Evolutionary conservation across 2,113 vertebrate species (phyloP), one percentile per base, ranked within the genome.

Genomic region (Sinocyclocheilus anshuiensis): DNA sequence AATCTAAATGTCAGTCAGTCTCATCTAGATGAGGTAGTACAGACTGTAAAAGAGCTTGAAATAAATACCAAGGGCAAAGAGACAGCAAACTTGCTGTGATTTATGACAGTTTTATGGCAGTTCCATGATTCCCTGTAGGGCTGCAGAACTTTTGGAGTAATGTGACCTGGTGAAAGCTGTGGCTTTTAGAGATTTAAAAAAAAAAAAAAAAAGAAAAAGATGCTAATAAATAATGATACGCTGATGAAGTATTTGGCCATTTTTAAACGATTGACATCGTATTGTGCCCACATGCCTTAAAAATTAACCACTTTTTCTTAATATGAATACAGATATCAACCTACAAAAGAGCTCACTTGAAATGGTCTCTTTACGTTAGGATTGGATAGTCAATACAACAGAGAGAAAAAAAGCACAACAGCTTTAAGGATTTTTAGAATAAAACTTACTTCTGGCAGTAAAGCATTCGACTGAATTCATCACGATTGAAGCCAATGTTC

Each of bases 61-160:
- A 77, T 77, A 33, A 77, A 77, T 77, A 53, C 24, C n/a, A 77
- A 55, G 76, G 45, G 3, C 75, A 77, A 48, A 77, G 13, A 76
- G 42, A 48, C 22, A 22, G 18, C 11, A 77, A 50, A 26, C 12
- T 50, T 50, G 11, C 20, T 77, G n/a, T 36, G 15, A 26, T 77
- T 77, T 77, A 42, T 48, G 22, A 7, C 22, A 22, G 45, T 53
- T 77, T 77, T 77, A 42, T 48, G 22, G 15, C 5, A 22, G 45
- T 53, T 77, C 18, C 22, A 48, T 26, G 13, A 50, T 77, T 77
- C 45, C 12, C 75, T 50, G 36, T 15, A 42, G 4, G 12, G 16
- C 71, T 39, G 11, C 74, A n/a, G 71, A 4, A 33, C 63, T 5
- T 72, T 72, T 22, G 9, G 29, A 42, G 69, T 72, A 42, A 39